Conservation (phyloP, 2,113 vertebrate genomes). For the Elgaria multicarinata region DNA sequence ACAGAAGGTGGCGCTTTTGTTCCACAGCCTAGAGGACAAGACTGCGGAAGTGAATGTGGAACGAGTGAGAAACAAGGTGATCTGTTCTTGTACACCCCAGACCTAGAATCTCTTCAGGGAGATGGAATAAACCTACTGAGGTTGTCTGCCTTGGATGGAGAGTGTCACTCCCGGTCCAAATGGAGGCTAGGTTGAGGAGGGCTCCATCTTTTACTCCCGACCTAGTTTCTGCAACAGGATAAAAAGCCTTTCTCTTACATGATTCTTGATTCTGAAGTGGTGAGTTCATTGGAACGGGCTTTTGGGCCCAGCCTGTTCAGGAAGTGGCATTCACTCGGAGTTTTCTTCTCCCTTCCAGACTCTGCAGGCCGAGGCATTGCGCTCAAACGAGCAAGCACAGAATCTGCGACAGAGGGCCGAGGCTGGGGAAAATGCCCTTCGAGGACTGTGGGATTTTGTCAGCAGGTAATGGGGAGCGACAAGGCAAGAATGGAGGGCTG, state of each 20-base stretch:
- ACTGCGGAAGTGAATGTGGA: constrained; percentile 85
- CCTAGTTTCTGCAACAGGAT: too few species aligned
- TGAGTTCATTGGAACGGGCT: background rate
- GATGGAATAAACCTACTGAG: background rate
- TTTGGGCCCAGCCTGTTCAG: background rate
- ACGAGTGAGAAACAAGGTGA: constrained; percentile 81
- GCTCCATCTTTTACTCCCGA: too few species aligned
- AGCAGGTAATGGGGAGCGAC: constrained; percentile 72
- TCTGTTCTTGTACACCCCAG: background rate
- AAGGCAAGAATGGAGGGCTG: background rate
- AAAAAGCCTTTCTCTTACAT: background rate
- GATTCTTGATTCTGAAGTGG: too few species aligned
- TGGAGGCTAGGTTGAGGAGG: background rate
- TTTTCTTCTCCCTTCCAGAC: constrained; percentile 66
- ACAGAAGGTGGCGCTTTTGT: constrained; percentile 76
- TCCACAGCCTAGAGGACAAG: constrained; percentile 83
- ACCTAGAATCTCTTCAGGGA: background rate
- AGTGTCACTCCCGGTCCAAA: background rate
- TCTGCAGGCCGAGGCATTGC: constrained; percentile 75
- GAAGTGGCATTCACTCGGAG: background rate
- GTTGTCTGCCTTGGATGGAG: background rate
- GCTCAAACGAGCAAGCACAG: constrained; percentile 58
- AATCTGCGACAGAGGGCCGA: constrained; percentile 65
- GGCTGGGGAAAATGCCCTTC: constrained; percentile 67
- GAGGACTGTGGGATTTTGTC: constrained; percentile 66